Evolutionary conservation across 2,113 vertebrate genomes (phyloP), one percentile per base, ranked within the genome.

Genomic region (Ammodytes marinus): DNA sequence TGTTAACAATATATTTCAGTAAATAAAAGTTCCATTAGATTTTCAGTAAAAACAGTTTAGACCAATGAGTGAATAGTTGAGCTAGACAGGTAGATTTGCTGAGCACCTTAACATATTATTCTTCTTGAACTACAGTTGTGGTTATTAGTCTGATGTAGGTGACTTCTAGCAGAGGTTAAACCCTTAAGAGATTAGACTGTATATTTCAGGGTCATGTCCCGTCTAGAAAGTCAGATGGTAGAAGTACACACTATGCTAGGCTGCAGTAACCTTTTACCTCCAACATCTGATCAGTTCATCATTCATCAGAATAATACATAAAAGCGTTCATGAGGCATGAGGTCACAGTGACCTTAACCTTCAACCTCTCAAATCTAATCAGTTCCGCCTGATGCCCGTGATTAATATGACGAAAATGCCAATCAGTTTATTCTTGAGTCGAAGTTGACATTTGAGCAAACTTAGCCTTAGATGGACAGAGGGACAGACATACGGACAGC

Each of bases 121-220:
- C 57, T 69, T 60, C 35, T 71, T 8, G 15, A 75, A 47, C 49
- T 50, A 72, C 70, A 74, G 69, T 0, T 77, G 50, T 55, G 27
- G n/a, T 61, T 63, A 45, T 68, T 65, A 37, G 86, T 88, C 43
- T 55, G 59, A 68, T 72, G 17, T 53, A 65, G 79, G 43, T 77
- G 40, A 83, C 49, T 55, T 66, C 39, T 69, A 79, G 49, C 42
- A 46, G 8, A 89, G 52, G 40, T 53, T 74, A 75, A 84, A 79
- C 27, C 74, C 14, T 19, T 35, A 35, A 49, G n/a, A 54, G 59
- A 61, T 69, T 55, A 59, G 55, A 5, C 42, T 61, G 78, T 60
- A 63, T 40, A 64, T 45, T 55, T 82, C 72, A 59, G 59, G 69
- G 69, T 86, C 73, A 83, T 10, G 45, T 64, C 17, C 52, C 46